These are phyloP conservation scores for Anoncus sp. DNA, from an alignment of 2,888 invertebrate species.

Conservation along the genomic window DNA sequence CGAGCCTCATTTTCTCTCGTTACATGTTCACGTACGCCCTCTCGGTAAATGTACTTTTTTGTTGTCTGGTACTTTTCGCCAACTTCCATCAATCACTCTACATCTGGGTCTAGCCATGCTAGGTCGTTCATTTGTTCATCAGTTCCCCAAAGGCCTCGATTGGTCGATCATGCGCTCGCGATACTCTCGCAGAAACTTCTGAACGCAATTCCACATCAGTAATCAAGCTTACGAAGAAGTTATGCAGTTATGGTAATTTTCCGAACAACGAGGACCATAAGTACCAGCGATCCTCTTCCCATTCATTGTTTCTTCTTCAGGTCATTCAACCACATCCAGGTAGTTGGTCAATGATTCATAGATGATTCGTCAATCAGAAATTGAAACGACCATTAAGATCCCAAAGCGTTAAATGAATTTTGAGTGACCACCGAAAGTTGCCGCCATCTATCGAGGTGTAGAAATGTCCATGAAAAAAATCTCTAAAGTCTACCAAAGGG, in stretches of 20 bases:
- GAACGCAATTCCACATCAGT: slow-evolving; percentile 22
- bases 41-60: not conserved
- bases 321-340: too few relatives aligned
- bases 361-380: too few relatives aligned
- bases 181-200: not conserved
- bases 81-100: slow-evolving; percentile 47
- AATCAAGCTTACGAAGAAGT: not conserved
- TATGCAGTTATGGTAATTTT: not conserved
- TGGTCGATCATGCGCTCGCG: slow-evolving; percentile 29
- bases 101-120: slow-evolving; percentile 4
- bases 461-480: too few relatives aligned
- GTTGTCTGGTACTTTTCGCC: slow-evolving; percentile 30
- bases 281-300: not conserved
- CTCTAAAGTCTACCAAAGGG: too few relatives aligned
- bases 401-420: too few relatives aligned
- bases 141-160: slow-evolving; percentile 34
- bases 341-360: too few relatives aligned
- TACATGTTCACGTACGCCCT: not conserved
- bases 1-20: slow-evolving; percentile 43
- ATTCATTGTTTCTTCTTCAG: not conserved
- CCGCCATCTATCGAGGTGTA: too few relatives aligned
- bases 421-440: too few relatives aligned
- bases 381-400: too few relatives aligned
- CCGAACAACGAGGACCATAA: not conserved
- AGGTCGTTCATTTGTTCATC: slow-evolving; percentile 23